A percentile compares a stretch with the other conserved stretches of the same genome.
Conservation (phyloP, 2,888 invertebrate genomes). For the Deilephila porcellus region DNA sequence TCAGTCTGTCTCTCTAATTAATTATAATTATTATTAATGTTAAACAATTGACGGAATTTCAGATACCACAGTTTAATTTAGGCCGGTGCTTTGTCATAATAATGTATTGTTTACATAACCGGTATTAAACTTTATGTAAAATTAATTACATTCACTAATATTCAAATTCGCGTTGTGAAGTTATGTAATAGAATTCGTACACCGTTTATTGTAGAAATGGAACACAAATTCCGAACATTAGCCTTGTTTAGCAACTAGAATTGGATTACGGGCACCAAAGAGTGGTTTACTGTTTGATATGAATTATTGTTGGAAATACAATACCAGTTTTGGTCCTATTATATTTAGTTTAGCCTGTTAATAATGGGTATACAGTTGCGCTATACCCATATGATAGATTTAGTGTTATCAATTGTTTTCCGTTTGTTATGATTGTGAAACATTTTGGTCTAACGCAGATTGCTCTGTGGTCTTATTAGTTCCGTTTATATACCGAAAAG, state of each 20-base stretch:
- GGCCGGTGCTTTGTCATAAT: too few species aligned
- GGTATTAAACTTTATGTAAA: background rate
- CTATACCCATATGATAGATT: too few species aligned
- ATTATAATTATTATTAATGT: too few species aligned
- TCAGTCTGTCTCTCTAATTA: too few species aligned
- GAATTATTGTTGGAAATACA: background rate
- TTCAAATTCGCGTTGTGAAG: background rate
- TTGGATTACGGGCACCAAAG: background rate
- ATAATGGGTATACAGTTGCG: background rate
- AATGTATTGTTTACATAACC: constrained; percentile 6
- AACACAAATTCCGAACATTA: constrained; percentile 21
- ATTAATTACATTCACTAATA: background rate
- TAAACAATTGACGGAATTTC: too few species aligned
- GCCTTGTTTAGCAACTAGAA: constrained; percentile 16
- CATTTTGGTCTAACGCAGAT: too few species aligned
- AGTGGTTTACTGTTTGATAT: constrained; percentile 10
- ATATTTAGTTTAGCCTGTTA: background rate
- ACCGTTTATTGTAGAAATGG: constrained; percentile 21
- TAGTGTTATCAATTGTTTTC: too few species aligned
- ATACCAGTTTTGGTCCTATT: background rate
- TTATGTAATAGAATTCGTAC: constrained; percentile 12
- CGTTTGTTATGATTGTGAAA: too few species aligned
- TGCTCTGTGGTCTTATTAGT: too few species aligned
- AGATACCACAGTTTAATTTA: too few species aligned
- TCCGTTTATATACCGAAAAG: too few species aligned